Percentiles rank a stretch among this genome's conserved stretches.
Conservation (phyloP, 2,888 invertebrate genomes). For the Mesochorus sp. region DNA sequence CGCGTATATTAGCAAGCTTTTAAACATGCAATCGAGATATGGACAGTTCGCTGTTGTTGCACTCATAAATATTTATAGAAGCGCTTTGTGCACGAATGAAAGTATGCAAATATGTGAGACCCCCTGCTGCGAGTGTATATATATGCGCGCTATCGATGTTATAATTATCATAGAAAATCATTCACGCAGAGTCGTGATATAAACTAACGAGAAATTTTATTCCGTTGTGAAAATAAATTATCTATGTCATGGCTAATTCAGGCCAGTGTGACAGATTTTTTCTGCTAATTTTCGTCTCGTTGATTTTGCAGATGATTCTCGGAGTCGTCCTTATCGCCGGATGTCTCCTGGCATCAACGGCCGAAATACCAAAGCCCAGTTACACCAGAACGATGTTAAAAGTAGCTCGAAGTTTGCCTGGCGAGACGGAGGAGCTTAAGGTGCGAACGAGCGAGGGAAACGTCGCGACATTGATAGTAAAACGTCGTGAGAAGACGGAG, state of each 20-base stretch:
- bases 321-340: conserved; percentile 43
- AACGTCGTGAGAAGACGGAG: conserved; percentile 84
- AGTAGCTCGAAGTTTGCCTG: conserved; percentile 90
- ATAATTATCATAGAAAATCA: conserved; percentile 55
- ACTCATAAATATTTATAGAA: conserved; percentile 54
- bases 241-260: no score
- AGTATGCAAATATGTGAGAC: conserved; percentile 61
- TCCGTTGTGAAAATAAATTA: neutral
- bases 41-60: neutral
- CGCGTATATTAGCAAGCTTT: neutral
- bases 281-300: no score
- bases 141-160: conserved; percentile 45
- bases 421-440: conserved; percentile 89
- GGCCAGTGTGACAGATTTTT: neutral
- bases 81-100: conserved; percentile 46
- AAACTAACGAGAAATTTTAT: no score
- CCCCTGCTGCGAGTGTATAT: no score
- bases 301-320: conserved; percentile 54
- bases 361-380: conserved; percentile 82
- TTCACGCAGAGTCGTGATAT: no score
- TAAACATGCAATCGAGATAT: neutral
- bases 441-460: conserved; percentile 90
- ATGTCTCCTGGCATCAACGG: conserved; percentile 48
- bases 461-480: conserved; percentile 90
- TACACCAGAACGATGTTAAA: conserved; percentile 89